These are phyloP conservation scores for Lethrus apterus DNA, from an alignment of 1,140 invertebrate genomes.

Conservation along the genomic window DNA sequence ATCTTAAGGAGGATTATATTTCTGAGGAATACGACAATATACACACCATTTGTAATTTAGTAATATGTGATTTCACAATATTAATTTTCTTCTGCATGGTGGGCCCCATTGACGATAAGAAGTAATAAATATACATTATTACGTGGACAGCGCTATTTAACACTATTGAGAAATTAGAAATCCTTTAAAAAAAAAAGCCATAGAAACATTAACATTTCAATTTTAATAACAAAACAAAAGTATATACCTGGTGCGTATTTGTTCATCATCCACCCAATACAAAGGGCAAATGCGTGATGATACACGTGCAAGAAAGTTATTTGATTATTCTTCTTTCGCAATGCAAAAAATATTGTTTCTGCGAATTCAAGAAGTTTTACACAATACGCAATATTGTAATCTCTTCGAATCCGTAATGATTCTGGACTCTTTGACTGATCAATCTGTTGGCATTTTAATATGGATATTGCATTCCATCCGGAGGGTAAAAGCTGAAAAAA, in stretches of 20 bases:
- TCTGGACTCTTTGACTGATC: slow-evolving; percentile 7
- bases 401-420: not conserved
- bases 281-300: not conserved
- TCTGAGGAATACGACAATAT: too few relatives aligned
- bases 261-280: not conserved
- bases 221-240: too few relatives aligned
- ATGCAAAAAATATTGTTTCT: not conserved
- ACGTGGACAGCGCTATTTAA: too few relatives aligned
- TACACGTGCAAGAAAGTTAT: slow-evolving; percentile 1
- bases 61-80: too few relatives aligned
- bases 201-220: too few relatives aligned
- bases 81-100: too few relatives aligned
- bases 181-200: too few relatives aligned
- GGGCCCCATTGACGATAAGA: too few relatives aligned
- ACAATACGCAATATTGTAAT: not conserved
- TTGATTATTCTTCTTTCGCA: slow-evolving; percentile 8
- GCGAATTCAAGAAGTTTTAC: not conserved
- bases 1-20: too few relatives aligned
- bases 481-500: not conserved
- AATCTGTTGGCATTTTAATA: not conserved
- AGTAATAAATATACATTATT: too few relatives aligned
- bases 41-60: too few relatives aligned
- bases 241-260: slow-evolving; percentile 5
- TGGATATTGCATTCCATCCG: slow-evolving; percentile 2
- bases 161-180: too few relatives aligned